phyloP scores from a whole-genome alignment of 1,140 invertebrate species.

The Zaprionus vittiger region DNA sequence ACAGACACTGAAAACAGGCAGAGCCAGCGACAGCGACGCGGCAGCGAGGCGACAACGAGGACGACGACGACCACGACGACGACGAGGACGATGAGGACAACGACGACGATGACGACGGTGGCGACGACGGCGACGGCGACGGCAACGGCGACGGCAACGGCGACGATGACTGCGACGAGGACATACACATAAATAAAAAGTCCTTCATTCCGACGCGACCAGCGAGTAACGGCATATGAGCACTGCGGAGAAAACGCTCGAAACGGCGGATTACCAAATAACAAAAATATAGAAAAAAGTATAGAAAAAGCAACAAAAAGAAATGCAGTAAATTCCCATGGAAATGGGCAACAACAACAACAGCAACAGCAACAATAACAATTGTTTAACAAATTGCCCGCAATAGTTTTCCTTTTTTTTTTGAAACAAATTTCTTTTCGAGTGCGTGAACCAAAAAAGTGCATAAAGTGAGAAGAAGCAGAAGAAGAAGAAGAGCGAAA shows the following conservation, averaged over 20 bases:
- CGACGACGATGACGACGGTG: conserved; percentile 33
- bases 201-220: conserved; percentile 84
- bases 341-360: conserved; percentile 14
- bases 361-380: conserved; percentile 12
- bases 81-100: conserved; percentile 33
- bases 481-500: conserved; percentile 12
- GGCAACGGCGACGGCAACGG: conserved; percentile 11
- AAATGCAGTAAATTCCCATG: conserved; percentile 15
- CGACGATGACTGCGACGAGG: conserved; percentile 61
- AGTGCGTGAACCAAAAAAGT: conserved; percentile 54
- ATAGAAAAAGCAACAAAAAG: conserved; percentile 28
- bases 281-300: conserved; percentile 30
- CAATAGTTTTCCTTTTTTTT: conserved; percentile 33
- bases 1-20: conserved; percentile 11
- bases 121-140: conserved; percentile 25
- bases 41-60: conserved; percentile 35
- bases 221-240: conserved; percentile 83
- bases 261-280: conserved; percentile 65
- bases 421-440: conserved; percentile 65
- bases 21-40: conserved; percentile 21
- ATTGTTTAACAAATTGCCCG: conserved; percentile 21
- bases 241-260: conserved; percentile 76
- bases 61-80: conserved; percentile 41
- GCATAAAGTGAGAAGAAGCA: conserved; percentile 16
- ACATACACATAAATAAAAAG: conserved; percentile 84